Evolutionary conservation across 2,113 vertebrate genomes (phyloP), one percentile per base, ranked within the genome.

Genomic region (Anoplopoma fimbria): DNA sequence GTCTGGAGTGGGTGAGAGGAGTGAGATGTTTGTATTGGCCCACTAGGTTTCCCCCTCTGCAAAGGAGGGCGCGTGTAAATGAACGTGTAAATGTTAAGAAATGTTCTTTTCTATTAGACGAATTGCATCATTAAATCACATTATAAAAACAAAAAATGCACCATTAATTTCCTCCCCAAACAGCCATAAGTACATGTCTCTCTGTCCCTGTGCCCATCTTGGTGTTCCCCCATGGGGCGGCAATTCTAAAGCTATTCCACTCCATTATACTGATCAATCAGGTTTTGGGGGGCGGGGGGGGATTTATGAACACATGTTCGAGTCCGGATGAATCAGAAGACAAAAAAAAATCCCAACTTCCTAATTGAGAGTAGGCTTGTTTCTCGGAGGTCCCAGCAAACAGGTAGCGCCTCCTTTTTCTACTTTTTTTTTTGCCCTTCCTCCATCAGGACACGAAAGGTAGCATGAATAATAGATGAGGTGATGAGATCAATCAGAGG

Each of bases 101-200:
- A 97, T 95, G 96, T 95, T 95, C 93, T 79, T 93, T 96, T 97
- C n/a, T 97, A 98, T 98, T 97, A 98, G 97, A 98, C 96, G 97
- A 97, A 97, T 97, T 97, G 97, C 97, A 98, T 98, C 98, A 98
- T 99, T 99, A 99, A 97, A 99, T 98, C 97, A 97, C 97, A 98
- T 98, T 98, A 98, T 97, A 97, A 97, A 98, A 97, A 96, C 96
- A 94, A 97, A 98, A 98, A 97, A 99, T 99, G 98, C 98, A 97
- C 97, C 97, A 99, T 99, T 99, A 99, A 99, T 99, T 99, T 98
- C 96, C 96, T 94, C 96, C 91, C 96, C 97, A 97, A 98, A 97
- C 96, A 99, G 97, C 97, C 95, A 92, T 97, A 97, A 97, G 97
- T 97, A 97, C 95, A 97, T 94, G 96, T 96, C 96, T 97, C 96